Conservation (phyloP, 2,888 invertebrate genomes). For the Volucella bombylans region DNA sequence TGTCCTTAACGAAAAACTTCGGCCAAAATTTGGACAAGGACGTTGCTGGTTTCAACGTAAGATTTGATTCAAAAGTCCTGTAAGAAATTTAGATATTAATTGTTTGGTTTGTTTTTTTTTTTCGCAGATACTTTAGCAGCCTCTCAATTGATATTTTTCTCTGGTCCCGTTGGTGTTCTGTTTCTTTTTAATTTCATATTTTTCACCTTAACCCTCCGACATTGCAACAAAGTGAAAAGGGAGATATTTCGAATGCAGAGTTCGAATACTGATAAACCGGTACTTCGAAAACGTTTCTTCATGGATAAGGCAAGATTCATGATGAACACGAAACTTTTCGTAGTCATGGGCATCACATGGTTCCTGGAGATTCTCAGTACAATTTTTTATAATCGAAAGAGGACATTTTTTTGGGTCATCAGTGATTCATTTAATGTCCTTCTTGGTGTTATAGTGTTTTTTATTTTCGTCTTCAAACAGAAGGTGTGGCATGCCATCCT, state of each 20-base stretch:
- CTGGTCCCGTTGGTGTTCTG: conserved; percentile 86
- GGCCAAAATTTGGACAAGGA: conserved; percentile 85
- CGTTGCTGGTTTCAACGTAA: conserved; percentile 88
- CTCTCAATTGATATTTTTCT: conserved; percentile 85
- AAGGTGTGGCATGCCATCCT: conserved; percentile 86
- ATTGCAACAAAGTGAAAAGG: conserved; percentile 88
- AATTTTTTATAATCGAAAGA: conserved; percentile 83
- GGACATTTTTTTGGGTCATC: conserved; percentile 83
- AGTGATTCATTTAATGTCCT: conserved; percentile 87
- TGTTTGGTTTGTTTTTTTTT: conserved; percentile 1
- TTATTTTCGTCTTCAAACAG: conserved; percentile 88
- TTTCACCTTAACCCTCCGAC: conserved; percentile 87
- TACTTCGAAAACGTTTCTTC: conserved; percentile 85
- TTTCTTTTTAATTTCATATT: conserved; percentile 86
- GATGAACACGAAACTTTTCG: conserved; percentile 88
- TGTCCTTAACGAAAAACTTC: conserved; percentile 83
- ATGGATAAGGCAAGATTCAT: conserved; percentile 88
- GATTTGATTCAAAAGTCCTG: conserved; percentile 75
- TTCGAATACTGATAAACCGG: conserved; percentile 85
- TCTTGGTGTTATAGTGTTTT: conserved; percentile 89
- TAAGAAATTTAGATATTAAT: neutral
- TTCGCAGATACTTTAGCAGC: conserved; percentile 78
- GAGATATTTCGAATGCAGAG: conserved; percentile 89
- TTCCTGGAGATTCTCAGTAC: conserved; percentile 86
- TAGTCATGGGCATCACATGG: conserved; percentile 92